Conservation (phyloP, 2,888 invertebrate species). For the Noctua pronuba region DNA sequence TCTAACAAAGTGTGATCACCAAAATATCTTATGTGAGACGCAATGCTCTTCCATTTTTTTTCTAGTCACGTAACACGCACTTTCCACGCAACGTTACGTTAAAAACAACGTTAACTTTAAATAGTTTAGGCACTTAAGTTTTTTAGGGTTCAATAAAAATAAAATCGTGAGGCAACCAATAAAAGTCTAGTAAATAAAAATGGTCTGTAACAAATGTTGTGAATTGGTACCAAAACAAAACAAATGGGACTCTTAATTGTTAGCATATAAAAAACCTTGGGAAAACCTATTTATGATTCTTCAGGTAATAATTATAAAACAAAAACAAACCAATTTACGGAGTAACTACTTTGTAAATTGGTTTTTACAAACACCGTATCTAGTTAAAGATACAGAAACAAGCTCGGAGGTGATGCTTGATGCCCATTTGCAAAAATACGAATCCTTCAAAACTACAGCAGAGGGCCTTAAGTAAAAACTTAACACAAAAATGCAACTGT, state of each 20-base stretch:
- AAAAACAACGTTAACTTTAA: constrained; percentile 36
- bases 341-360: background rate
- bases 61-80: constrained; percentile 62
- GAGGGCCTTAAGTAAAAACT: background rate
- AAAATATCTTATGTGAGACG: constrained; percentile 46
- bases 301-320: background rate
- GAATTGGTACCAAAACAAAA: background rate
- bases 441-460: background rate
- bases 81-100: constrained; percentile 39
- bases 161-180: background rate
- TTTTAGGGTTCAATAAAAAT: constrained; percentile 7
- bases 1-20: constrained; percentile 26
- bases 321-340: no score
- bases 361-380: background rate
- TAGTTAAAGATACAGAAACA: background rate
- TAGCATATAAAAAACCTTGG: background rate
- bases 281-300: background rate
- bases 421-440: background rate
- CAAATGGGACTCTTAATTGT: background rate
- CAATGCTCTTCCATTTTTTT: constrained; percentile 47
- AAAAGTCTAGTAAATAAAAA: background rate
- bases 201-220: background rate
- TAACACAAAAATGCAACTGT: constrained; percentile 6
- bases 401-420: background rate
- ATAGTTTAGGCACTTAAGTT: constrained; percentile 15